Evolutionary conservation across 2,113 vertebrate genomes (phyloP), one percentile per base, ranked within the genome.

Genomic region (Hirundichthys speculiger): DNA sequence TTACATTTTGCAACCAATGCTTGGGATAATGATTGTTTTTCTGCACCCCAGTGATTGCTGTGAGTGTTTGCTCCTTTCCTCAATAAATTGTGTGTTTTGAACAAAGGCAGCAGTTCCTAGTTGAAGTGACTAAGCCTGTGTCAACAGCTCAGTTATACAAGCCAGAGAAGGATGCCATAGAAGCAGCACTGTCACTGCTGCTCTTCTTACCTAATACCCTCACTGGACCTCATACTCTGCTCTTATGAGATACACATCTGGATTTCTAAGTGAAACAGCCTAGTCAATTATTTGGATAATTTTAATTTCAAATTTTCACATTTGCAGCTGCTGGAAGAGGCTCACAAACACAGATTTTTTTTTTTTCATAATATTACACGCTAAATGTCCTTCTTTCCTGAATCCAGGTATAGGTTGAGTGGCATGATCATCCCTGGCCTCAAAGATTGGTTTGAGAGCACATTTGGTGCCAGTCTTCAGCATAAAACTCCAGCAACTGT

Each of bases 381-480:
- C 16, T 22, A 34, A 48, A 6, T 68, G 59, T 49, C 40, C 43
- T 48, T 18, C 13, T 59, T 47, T 46, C 7, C 21, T 46, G 14
- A 39, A 64, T 75, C 13, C 77, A 99, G 98, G 90, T 99, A 99
- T 84, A 94, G 92, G 79, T 90, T 99, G 83, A 96, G 97, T 92
- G 98, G 98, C 71, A 85, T 96, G 93, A 71, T 92, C 78, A 92
- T 99, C 64, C 98, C 98, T 49, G 86, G 93, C 80, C 90, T 99
- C 86, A 96, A 89, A 91, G 97, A 99, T 24, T 99, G 97, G 97
- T 87, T 99, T 65, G 94, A 98, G 85, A 88, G 90, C 86, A 95
- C 92, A 1, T 95, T 99, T 87, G 95, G 95, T 88, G 93, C 93
- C 90, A 96, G 4, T 90, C 13, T 96, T 87, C 96, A 97, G 77